Conservation (phyloP, 30 jellyfish, hydroid and myxozoan genomes). For the Pseudorhiza aurosa region DNA sequence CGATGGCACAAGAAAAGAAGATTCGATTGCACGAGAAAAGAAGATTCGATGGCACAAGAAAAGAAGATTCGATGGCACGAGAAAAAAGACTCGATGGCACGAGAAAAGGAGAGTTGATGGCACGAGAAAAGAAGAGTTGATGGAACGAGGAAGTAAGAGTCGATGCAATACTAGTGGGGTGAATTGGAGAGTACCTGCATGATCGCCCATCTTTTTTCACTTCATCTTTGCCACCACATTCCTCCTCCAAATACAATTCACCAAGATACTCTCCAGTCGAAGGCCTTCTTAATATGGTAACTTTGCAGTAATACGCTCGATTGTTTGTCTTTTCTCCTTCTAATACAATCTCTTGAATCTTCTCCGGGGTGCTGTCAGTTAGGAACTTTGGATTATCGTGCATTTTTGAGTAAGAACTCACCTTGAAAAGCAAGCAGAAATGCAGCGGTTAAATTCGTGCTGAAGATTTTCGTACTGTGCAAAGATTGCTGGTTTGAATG, state of each 20-base stretch:
- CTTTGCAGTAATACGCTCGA: slow-evolving; percentile 96
- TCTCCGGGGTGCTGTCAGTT: slow-evolving; percentile 98
- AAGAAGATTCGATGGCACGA: no score
- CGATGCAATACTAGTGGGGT: no score
- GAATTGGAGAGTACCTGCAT: slow-evolving; percentile 70
- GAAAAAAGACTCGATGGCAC: no score
- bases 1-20: no score
- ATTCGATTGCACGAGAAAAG: no score
- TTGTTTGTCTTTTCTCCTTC: slow-evolving; percentile 97
- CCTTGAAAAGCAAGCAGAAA: slow-evolving; percentile 56
- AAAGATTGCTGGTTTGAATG: no score
- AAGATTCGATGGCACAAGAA: no score
- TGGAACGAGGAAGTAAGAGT: no score
- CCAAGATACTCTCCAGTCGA: slow-evolving; percentile 99
- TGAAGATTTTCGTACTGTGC: no score
- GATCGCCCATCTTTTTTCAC: slow-evolving; percentile 91
- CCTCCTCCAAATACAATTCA: slow-evolving; percentile 94
- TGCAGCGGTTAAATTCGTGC: no score
- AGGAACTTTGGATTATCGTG: slow-evolving; percentile 95
- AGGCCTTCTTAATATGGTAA: slow-evolving; percentile 86
- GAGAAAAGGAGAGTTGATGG: no score
- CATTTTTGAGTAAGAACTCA: slow-evolving; percentile 72
- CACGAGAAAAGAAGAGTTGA: no score
- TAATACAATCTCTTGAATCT: slow-evolving; percentile 88
- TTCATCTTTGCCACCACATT: slow-evolving; percentile 74